phyloP scores from a whole-genome alignment of 2,888 invertebrate species.

The Odontocolon sp. region DNA sequence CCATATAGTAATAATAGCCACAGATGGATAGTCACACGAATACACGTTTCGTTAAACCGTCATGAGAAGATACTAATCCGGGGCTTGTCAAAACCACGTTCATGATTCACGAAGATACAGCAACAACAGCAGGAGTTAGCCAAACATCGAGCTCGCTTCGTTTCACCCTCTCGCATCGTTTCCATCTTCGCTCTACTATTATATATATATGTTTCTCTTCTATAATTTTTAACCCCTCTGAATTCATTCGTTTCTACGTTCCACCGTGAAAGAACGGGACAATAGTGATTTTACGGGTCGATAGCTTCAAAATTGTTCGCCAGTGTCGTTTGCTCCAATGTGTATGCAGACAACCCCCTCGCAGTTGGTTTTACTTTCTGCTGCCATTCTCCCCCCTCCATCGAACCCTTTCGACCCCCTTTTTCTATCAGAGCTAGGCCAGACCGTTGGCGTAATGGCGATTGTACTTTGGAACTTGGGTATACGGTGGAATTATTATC shows the following conservation, averaged over 20 bases:
- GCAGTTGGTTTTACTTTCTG: background rate
- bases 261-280: slow-evolving; percentile 65
- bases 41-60: slow-evolving; percentile 44
- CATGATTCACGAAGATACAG: slow-evolving; percentile 5
- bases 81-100: slow-evolving; percentile 76
- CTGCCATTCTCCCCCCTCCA: background rate
- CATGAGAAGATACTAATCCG: slow-evolving; percentile 71
- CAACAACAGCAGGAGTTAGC: slow-evolving; percentile 64
- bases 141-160: slow-evolving; percentile 65
- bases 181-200: background rate
- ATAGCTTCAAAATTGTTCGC: slow-evolving; percentile 72
- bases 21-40: slow-evolving; percentile 47
- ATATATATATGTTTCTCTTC: slow-evolving; percentile 3
- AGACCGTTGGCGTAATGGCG: slow-evolving; percentile 9
- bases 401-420: background rate
- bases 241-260: slow-evolving; percentile 8
- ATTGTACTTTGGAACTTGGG: background rate
- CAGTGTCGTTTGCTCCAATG: slow-evolving; percentile 65
- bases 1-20: slow-evolving; percentile 50
- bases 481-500: slow-evolving; percentile 18
- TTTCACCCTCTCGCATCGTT: slow-evolving; percentile 35
- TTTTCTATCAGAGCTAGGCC: background rate
- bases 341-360: slow-evolving; percentile 31
- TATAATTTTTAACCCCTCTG: slow-evolving; percentile 38
- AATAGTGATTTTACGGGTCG: slow-evolving; percentile 77